Percentiles rank a stretch among this genome's conserved stretches.
phyloP scores from a whole-genome alignment of 2,797 vertebrate genomes.

The Protonibea diacanthus region DNA sequence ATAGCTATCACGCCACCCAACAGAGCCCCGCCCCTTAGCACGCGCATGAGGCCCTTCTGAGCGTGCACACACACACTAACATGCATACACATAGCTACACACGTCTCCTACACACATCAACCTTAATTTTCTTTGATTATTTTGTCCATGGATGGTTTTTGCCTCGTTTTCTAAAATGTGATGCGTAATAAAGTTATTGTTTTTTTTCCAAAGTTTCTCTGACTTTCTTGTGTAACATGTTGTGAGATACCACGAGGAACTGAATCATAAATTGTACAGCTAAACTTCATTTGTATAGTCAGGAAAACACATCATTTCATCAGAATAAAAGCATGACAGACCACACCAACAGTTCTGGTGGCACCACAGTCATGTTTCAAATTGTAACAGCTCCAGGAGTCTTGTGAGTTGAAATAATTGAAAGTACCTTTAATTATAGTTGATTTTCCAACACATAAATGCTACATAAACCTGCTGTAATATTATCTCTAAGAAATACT shows the following conservation, averaged over 20 bases:
- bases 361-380: neutral
- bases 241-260: too few relatives aligned
- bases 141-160: constrained; percentile 45
- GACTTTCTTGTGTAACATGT: neutral
- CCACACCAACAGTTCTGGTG: neutral
- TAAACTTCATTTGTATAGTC: too few relatives aligned
- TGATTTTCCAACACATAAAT: neutral
- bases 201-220: constrained; percentile 30
- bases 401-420: neutral
- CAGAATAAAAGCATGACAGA: too few relatives aligned
- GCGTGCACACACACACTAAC: neutral
- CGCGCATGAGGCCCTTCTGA: constrained; percentile 96
- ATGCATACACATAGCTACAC: neutral
- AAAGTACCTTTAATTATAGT: neutral
- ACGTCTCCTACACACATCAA: neutral
- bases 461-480: neutral
- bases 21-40: constrained; percentile 90
- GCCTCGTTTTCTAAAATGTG: constrained; percentile 65
- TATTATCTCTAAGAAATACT: neutral
- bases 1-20: constrained; percentile 98
- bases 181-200: constrained; percentile 69
- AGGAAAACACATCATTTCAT: neutral
- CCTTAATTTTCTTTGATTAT: neutral
- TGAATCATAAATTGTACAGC: too few relatives aligned
- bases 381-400: neutral